These are phyloP conservation scores for Tetragnatha versicolor DNA, from an alignment of 1,140 invertebrate genomes.

Conservation along the genomic window DNA sequence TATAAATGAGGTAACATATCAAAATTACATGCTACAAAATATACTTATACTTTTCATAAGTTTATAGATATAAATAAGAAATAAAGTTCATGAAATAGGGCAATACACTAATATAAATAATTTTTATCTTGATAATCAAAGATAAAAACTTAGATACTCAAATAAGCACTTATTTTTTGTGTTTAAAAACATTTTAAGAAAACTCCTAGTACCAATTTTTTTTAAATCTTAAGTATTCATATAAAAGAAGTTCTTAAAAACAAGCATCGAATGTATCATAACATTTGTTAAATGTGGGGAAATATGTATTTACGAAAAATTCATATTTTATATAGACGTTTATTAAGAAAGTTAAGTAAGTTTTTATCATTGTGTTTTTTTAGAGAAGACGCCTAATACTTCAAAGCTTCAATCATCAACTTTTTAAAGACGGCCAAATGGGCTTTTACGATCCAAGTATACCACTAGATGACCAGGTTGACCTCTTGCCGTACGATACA, in stretches of 20 bases:
- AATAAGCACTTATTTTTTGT: background rate
- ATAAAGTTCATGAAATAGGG: too few relatives aligned
- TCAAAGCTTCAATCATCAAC: constrained; percentile 50
- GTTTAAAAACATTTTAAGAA: background rate
- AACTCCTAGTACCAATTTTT: too few relatives aligned
- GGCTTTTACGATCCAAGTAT: constrained; percentile 87
- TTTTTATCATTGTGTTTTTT: background rate
- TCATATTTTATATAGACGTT: background rate
- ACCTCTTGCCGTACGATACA: constrained; percentile 86
- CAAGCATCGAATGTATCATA: too few relatives aligned
- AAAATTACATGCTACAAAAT: too few relatives aligned
- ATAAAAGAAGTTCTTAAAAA: too few relatives aligned
- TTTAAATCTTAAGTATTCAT: too few relatives aligned
- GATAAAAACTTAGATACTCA: background rate
- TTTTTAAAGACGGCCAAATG: constrained; percentile 73
- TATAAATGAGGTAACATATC: too few relatives aligned
- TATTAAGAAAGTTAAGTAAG: background rate
- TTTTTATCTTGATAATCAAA: background rate
- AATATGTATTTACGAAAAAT: background rate
- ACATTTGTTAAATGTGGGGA: too few relatives aligned
- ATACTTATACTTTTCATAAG: too few relatives aligned
- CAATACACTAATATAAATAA: background rate
- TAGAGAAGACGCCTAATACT: constrained; percentile 47
- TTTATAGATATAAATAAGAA: too few relatives aligned
- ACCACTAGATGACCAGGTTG: constrained; percentile 88